A percentile compares a stretch with the other conserved stretches of the same genome.
phyloP scores from a whole-genome alignment of 2,797 vertebrate species.

The Chelon labrosus region DNA sequence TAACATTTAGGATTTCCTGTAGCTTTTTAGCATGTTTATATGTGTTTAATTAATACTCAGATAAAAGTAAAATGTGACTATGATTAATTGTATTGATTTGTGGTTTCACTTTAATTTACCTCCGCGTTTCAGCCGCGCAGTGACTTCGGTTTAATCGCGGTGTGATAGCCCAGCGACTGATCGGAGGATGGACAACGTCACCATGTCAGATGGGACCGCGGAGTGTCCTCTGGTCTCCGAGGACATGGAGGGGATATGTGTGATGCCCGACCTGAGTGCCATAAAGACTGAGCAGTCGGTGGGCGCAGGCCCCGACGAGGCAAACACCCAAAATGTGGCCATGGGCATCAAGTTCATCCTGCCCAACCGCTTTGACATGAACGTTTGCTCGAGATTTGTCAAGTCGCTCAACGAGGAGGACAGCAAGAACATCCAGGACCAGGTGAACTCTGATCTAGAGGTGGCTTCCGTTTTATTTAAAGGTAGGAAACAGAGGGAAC shows the following conservation, averaged over 20 bases:
- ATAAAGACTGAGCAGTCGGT: conserved; percentile 93
- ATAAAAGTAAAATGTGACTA: neutral
- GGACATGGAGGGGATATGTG: conserved; percentile 89
- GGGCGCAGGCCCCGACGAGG: conserved; percentile 85
- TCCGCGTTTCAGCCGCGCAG: conserved; percentile 6
- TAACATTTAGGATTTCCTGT: neutral
- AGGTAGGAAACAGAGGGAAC: conserved; percentile 80
- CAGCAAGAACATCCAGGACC: conserved; percentile 99
- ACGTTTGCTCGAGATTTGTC: conserved; percentile 97
- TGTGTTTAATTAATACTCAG: neutral
- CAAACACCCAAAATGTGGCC: conserved; percentile 88
- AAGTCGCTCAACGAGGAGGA: conserved; percentile 99
- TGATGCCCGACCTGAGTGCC: conserved; percentile 88
- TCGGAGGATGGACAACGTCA: conserved; percentile 58
- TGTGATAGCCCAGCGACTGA: conserved; percentile 20
- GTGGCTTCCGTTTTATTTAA: conserved; percentile 98
- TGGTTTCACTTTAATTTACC: neutral
- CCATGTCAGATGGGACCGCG: conserved; percentile 58
- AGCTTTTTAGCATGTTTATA: neutral
- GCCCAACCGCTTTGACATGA: conserved; percentile 99
- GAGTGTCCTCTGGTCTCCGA: conserved; percentile 78
- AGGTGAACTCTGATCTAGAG: conserved; percentile 99
- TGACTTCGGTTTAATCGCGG: conserved; percentile 11
- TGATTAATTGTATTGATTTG: neutral
- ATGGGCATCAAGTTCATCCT: conserved; percentile 99